A percentile compares a stretch with the other conserved stretches of the same genome.
phyloP scores from a whole-genome alignment of 2,797 vertebrate species.

The Syndactyla subalaris region DNA sequence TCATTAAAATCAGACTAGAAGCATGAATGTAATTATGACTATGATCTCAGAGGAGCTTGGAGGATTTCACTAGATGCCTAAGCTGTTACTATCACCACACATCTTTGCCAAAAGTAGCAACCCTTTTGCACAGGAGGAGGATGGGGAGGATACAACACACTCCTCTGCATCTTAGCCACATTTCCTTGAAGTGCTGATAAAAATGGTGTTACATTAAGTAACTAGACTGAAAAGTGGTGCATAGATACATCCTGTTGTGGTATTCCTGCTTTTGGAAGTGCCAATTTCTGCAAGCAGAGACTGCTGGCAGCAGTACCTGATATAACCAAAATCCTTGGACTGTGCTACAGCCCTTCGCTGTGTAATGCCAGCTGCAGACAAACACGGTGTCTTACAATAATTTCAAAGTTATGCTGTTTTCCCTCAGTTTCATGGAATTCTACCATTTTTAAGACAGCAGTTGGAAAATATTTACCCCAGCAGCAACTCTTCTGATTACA shows the following conservation, averaged over 20 bases:
- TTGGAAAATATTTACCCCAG: not conserved
- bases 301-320: not conserved
- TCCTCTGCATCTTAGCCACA: constrained; percentile 34
- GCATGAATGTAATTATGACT: not conserved
- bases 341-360: not conserved
- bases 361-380: not conserved
- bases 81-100: constrained; percentile 50
- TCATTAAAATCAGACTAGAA: not conserved
- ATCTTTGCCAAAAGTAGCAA: constrained; percentile 47
- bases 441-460: not conserved
- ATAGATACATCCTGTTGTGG: not conserved
- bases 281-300: not conserved
- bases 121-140: constrained; percentile 25
- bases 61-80: constrained; percentile 30
- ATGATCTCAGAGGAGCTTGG: not conserved
- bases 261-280: not conserved
- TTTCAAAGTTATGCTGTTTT: not conserved
- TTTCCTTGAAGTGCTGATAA: not conserved
- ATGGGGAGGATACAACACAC: constrained; percentile 1
- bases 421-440: not conserved
- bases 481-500: not conserved
- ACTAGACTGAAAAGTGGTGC: not conserved
- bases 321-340: not conserved
- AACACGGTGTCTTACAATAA: not conserved
- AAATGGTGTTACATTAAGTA: not conserved